Percentiles rank a stretch among this genome's conserved stretches.
Evolutionary conservation across 2,113 vertebrate genomes (phyloP).

Genomic region (Australoheros scitulus): DNA sequence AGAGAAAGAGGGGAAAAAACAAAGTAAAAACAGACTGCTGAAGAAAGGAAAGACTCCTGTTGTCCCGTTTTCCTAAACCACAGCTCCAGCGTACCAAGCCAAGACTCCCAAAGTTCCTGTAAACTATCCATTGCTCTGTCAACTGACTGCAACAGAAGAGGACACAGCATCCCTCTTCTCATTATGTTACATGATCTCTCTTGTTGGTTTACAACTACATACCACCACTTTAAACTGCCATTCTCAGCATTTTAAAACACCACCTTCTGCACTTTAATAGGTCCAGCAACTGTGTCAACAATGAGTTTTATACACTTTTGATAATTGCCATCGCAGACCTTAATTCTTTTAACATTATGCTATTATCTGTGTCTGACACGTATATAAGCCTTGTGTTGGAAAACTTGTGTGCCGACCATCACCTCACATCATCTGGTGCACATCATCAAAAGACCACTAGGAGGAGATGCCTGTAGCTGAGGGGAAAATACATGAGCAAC

Average conservation of each 20-base stretch:
- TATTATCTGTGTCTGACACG: neutral
- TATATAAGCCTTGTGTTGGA: neutral
- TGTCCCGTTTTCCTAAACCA: slow-evolving; percentile 71
- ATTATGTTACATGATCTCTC: slow-evolving; percentile 36
- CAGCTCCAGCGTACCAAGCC: slow-evolving; percentile 44
- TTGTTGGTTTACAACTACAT: slow-evolving; percentile 13
- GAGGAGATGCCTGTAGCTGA: slow-evolving; percentile 27
- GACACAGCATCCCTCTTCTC: slow-evolving; percentile 27
- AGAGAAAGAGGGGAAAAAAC: neutral
- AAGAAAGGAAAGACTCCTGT: slow-evolving; percentile 61
- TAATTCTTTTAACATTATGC: neutral
- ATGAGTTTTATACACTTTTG: neutral
- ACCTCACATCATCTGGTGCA: slow-evolving; percentile 6
- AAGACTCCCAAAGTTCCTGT: slow-evolving; percentile 62
- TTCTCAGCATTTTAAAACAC: slow-evolving; percentile 5
- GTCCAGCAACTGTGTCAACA: neutral
- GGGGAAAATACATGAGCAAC: neutral
- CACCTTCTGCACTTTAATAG: neutral
- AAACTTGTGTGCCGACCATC: neutral
- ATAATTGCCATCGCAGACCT: neutral
- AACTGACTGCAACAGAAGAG: slow-evolving; percentile 32
- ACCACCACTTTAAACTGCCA: slow-evolving; percentile 13
- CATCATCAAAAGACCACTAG: slow-evolving; percentile 41
- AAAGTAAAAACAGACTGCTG: slow-evolving; percentile 53
- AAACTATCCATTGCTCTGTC: slow-evolving; percentile 53